Conservation (phyloP, 2,888 invertebrate genomes). For the Dendrolimus houi region DNA sequence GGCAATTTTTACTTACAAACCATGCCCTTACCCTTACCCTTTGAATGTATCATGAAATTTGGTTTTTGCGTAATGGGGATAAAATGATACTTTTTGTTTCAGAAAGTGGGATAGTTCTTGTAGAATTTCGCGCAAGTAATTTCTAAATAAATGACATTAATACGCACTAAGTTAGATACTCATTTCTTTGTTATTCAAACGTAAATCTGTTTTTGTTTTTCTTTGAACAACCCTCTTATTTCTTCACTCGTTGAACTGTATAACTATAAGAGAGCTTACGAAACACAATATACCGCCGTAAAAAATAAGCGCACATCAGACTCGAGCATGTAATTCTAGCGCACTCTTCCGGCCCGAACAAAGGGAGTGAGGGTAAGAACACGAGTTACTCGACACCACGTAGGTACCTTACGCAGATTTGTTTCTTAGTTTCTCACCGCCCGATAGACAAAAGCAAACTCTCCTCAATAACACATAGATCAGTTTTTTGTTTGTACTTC, state of each 20-base stretch:
- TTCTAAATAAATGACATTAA: not conserved
- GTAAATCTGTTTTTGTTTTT: constrained; percentile 60
- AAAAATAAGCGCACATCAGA: constrained; percentile 77
- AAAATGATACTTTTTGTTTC: too few relatives aligned
- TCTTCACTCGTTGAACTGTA: constrained; percentile 72
- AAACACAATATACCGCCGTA: constrained; percentile 72
- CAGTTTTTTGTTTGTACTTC: constrained; percentile 36
- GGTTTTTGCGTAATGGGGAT: too few relatives aligned
- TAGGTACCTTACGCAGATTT: constrained; percentile 69
- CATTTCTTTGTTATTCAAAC: constrained; percentile 37
- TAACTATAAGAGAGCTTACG: constrained; percentile 61
- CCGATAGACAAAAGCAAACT: constrained; percentile 45
- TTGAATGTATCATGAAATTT: too few relatives aligned
- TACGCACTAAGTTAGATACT: not conserved
- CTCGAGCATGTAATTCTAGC: constrained; percentile 76
- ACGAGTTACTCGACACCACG: constrained; percentile 76
- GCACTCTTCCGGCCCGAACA: constrained; percentile 75
- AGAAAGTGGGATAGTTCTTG: too few relatives aligned
- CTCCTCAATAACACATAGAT: constrained; percentile 36
- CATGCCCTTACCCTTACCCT: too few relatives aligned
- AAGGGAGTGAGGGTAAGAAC: constrained; percentile 75
- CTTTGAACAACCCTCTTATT: constrained; percentile 57
- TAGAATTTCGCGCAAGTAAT: too few relatives aligned
- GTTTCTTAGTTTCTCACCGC: constrained; percentile 57
- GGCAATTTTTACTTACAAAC: too few relatives aligned